These are phyloP conservation scores for Atractosteus spatula DNA, from an alignment of 2,113 vertebrate species.

Conservation along the genomic window DNA sequence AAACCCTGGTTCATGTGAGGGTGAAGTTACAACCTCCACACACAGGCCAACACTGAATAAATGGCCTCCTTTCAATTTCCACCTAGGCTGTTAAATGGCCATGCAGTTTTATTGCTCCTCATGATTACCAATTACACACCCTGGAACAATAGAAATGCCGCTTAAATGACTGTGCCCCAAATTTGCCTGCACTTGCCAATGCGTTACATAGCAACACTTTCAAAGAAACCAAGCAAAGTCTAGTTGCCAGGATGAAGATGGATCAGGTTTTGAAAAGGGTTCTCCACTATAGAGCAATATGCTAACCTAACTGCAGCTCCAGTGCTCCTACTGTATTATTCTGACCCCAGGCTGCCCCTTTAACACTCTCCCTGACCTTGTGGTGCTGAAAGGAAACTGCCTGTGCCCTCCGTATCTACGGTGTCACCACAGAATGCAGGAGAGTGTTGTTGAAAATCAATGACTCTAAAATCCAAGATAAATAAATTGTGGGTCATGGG, in stretches of 20 bases:
- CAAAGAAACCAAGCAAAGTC: conserved; percentile 38
- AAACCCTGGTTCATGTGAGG: conserved; percentile 65
- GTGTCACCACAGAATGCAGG: conserved; percentile 53
- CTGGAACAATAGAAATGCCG: conserved; percentile 60
- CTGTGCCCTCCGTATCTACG: conserved; percentile 54
- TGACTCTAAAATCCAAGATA: conserved; percentile 68
- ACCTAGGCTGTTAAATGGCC: conserved; percentile 49
- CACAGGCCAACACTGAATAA: conserved; percentile 45
- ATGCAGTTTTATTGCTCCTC: conserved; percentile 62
- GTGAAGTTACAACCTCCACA: conserved; percentile 56
- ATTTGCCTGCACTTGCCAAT: conserved; percentile 65
- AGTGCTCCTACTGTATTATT: conserved; percentile 57
- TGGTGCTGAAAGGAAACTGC: conserved; percentile 59
- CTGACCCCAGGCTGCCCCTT: conserved; percentile 72
- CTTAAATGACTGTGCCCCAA: conserved; percentile 56
- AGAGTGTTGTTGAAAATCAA: conserved; percentile 56
- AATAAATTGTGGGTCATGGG: conserved; percentile 66
- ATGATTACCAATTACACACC: conserved; percentile 68
- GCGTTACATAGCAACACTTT: conserved; percentile 63
- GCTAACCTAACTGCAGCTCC: conserved; percentile 53
- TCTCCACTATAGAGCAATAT: conserved; percentile 53
- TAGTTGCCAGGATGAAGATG: conserved; percentile 64
- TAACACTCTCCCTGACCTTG: conserved; percentile 72
- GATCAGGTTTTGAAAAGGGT: conserved; percentile 58
- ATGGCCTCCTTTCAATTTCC: conserved; percentile 53